Conservation (phyloP, 2,113 vertebrate genomes). For the Urocitellus parryii region DNA sequence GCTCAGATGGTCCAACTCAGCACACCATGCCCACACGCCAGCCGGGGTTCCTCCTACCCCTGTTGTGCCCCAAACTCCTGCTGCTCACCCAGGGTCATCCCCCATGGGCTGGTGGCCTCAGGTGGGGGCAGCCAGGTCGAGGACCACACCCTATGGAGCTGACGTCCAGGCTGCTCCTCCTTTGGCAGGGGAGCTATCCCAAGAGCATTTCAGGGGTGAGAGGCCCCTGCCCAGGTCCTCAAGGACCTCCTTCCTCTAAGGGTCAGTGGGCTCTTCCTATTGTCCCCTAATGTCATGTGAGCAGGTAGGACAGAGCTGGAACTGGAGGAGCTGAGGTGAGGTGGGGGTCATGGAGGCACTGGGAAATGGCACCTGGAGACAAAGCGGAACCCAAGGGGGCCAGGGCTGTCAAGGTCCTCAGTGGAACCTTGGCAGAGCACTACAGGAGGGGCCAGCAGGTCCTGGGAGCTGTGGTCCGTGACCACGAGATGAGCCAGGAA, state of each 20-base stretch:
- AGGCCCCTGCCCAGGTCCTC: not conserved
- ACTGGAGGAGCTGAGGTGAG: not conserved
- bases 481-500: not conserved
- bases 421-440: not conserved
- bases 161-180: no score
- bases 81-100: no score
- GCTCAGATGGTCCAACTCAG: no score
- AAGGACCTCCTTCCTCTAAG: not conserved
- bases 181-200: accelerated
- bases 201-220: not conserved
- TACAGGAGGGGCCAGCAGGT: no score
- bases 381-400: not conserved
- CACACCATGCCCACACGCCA: accelerated
- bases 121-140: not conserved
- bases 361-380: not conserved
- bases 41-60: no score
- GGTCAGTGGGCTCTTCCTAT: not conserved
- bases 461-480: not conserved
- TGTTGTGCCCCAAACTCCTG: accelerated
- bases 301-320: not conserved
- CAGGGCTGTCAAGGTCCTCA: no score
- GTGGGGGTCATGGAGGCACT: no score
- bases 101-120: not conserved
- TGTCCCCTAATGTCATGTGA: not conserved
- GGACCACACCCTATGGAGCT: not conserved